Conservation (phyloP, 2,797 vertebrate species). For the Corythornis leucogaster region DNA sequence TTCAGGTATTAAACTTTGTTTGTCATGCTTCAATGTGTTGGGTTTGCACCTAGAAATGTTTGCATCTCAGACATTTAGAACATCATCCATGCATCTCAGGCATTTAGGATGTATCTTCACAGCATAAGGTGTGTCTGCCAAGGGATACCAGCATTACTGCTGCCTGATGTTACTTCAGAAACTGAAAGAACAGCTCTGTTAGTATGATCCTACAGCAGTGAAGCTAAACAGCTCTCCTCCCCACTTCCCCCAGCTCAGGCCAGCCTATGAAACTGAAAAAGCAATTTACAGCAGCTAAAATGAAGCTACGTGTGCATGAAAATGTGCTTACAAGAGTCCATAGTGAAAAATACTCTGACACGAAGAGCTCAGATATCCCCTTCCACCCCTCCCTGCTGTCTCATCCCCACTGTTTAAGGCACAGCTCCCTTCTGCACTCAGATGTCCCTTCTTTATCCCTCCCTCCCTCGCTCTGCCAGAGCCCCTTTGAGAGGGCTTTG, state of each 20-base stretch:
- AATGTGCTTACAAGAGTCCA: neutral
- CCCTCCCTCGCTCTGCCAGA: neutral
- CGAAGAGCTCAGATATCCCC: neutral
- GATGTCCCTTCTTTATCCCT: neutral
- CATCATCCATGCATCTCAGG: neutral
- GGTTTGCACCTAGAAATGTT: neutral
- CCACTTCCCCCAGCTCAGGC: neutral
- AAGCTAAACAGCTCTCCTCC: neutral
- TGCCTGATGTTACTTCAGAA: neutral
- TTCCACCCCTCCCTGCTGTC: neutral
- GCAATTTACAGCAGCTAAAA: neutral
- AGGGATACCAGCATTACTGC: neutral
- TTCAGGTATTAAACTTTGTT: neutral
- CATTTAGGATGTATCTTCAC: neutral
- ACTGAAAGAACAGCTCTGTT: neutral
- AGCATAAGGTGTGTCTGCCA: neutral
- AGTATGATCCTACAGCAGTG: neutral
- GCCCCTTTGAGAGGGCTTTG: neutral
- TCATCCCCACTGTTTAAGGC: rapidly evolving
- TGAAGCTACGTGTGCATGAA: neutral
- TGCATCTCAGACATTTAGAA: neutral
- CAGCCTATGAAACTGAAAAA: neutral
- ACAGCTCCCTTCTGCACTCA: neutral
- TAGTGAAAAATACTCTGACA: neutral
- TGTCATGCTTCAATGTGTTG: neutral